These are phyloP conservation scores for Melikaiella ostensackeni DNA, from an alignment of 2,888 invertebrate genomes.

Conservation along the genomic window DNA sequence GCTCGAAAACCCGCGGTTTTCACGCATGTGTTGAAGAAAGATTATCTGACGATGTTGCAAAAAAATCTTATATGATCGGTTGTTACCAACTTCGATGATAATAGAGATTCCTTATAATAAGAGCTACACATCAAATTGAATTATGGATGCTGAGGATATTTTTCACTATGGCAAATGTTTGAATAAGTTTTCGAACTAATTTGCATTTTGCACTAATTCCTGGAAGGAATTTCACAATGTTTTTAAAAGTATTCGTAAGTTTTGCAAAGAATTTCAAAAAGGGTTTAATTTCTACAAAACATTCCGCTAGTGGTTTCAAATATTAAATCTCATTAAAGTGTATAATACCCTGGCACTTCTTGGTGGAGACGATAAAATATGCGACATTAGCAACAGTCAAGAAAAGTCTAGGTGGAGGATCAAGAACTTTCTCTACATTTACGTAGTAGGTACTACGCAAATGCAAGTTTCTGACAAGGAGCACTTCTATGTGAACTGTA, in stretches of 20 bases:
- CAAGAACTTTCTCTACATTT: constrained; percentile 56
- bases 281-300: background rate
- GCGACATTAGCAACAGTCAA: constrained; percentile 61
- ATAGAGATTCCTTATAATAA: too few relatives aligned
- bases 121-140: too few relatives aligned
- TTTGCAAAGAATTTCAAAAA: background rate
- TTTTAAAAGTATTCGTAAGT: background rate
- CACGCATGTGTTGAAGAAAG: too few relatives aligned
- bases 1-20: too few relatives aligned
- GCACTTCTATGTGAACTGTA: constrained; percentile 37
- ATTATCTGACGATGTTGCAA: too few relatives aligned
- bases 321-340: constrained; percentile 55
- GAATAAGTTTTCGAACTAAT: too few relatives aligned
- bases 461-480: constrained; percentile 46
- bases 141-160: too few relatives aligned
- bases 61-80: too few relatives aligned
- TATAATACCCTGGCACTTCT: constrained; percentile 48
- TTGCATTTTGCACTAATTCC: too few relatives aligned
- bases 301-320: constrained; percentile 39
- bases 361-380: constrained; percentile 49
- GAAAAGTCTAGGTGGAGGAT: constrained; percentile 59
- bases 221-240: background rate
- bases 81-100: too few relatives aligned
- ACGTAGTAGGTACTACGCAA: constrained; percentile 49
- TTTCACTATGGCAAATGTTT: too few relatives aligned